Evolutionary conservation across 2,888 invertebrate genomes (phyloP), one percentile per base, ranked within the genome.

Genomic region (Arenicola marina): DNA sequence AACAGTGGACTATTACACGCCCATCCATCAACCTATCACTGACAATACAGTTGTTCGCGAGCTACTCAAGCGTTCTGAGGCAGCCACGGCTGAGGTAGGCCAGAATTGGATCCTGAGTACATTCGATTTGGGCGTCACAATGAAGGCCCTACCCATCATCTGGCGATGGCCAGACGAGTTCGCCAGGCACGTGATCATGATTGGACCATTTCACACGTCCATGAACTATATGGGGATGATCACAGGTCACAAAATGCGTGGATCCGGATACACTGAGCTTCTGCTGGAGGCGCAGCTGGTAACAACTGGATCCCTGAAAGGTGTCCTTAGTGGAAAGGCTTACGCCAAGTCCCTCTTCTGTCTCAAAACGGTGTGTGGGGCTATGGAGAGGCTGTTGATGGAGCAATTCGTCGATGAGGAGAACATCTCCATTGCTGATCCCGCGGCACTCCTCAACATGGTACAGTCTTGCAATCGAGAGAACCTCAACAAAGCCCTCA

Each of bases 61-160:
- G 31, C 58, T 56, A 34, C 57, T 62, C 2, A 33, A 29, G 34
- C 15, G 28, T 18, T 29, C 60, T 26, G 55, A 61, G 44, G 51
- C 46, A n/a, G 61, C 61, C 11, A 29, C 64, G 28, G 4, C 34
- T 11, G 59, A 61, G 46, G 59, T 63, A 44, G 64, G 66, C 0
- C 73, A 72, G 44, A 2, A 51, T 31, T 71, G 66, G 44, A 59
- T 60, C n/a, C 56, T 71, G 18, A 71, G 67, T 32, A 70, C 70
- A 26, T 73, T 69, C 62, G 71, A 72, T 45, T 48, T 71, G 15
- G 66, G 69, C 2, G 67, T 72, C 29, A 67, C 70, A 48, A 71
- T 72, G 68, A 69, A 62, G 67, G 68, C 51, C 21, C 63, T 58
- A 34, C 71, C 69, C 11, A 26, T 72, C 24, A 57, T 66, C 4